Evolutionary conservation across 2,888 invertebrate genomes (phyloP).

Genomic region (Pimpla rufipes): DNA sequence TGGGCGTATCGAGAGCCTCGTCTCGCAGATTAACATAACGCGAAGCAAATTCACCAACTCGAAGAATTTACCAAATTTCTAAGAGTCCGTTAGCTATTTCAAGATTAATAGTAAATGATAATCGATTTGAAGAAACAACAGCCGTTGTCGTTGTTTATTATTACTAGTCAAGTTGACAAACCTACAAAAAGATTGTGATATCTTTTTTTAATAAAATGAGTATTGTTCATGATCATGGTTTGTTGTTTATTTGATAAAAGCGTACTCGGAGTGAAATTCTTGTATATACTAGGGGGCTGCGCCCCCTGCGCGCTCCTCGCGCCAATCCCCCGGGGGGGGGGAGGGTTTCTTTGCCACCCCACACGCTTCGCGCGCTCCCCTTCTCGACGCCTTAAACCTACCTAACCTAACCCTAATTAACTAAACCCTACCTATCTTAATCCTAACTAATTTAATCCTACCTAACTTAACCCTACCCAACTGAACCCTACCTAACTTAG

Average conservation of each 20-base stretch:
- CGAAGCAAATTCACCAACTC: not conserved
- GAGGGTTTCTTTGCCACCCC: too few relatives aligned
- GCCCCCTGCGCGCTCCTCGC: too few relatives aligned
- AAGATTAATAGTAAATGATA: not conserved
- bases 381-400: too few relatives aligned
- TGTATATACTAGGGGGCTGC: not conserved
- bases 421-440: too few relatives aligned
- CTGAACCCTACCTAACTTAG: too few relatives aligned
- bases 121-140: not conserved
- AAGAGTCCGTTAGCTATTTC: not conserved
- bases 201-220: not conserved
- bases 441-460: too few relatives aligned
- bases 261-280: not conserved
- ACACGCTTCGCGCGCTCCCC: too few relatives aligned
- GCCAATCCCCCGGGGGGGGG: too few relatives aligned
- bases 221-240: not conserved
- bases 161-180: not conserved
- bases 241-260: slow-evolving; percentile 5
- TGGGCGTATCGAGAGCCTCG: not conserved
- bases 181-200: not conserved
- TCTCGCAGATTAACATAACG: not conserved
- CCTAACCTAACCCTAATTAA: too few relatives aligned
- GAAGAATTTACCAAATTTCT: not conserved
- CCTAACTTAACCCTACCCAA: too few relatives aligned
- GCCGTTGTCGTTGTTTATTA: not conserved